Percentiles rank a stretch among this genome's conserved stretches.
phyloP scores from a whole-genome alignment of 1,140 invertebrate genomes.

The Caerostris darwini region DNA sequence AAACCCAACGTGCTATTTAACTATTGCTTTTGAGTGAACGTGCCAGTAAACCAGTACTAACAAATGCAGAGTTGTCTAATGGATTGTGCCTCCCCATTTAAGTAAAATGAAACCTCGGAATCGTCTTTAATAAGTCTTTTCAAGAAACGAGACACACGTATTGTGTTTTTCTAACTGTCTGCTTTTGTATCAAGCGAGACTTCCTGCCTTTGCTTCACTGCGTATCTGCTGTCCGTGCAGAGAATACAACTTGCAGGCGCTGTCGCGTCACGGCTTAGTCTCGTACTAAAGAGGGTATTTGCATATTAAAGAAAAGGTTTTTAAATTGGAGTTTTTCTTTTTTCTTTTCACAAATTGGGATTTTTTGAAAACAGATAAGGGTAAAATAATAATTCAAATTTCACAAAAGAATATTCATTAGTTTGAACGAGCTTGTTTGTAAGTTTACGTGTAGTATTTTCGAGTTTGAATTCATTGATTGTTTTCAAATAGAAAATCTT shows the following conservation, averaged over 20 bases:
- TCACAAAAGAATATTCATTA: too few species aligned
- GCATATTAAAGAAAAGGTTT: background rate
- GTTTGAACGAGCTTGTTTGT: too few species aligned
- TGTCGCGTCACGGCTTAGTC: constrained; percentile 43
- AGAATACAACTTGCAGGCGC: constrained; percentile 25
- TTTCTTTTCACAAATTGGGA: background rate
- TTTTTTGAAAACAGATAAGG: too few species aligned
- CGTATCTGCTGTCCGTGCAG: background rate
- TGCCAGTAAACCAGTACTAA: background rate
- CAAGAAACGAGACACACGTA: constrained; percentile 18
- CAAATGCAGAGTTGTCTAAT: background rate
- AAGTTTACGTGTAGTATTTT: too few species aligned
- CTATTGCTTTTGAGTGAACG: background rate
- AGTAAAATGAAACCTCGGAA: background rate
- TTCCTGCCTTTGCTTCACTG: constrained; percentile 23
- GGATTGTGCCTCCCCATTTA: background rate
- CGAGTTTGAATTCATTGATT: too few species aligned
- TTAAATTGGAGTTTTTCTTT: background rate
- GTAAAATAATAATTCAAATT: too few species aligned
- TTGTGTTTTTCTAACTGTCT: background rate
- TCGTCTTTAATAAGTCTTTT: constrained; percentile 22
- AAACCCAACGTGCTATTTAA: background rate
- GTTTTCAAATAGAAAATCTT: too few species aligned
- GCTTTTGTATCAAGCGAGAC: constrained; percentile 8
- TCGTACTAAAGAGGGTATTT: constrained; percentile 18